A percentile compares a stretch with the other conserved stretches of the same genome.
These are phyloP conservation scores for Parnassius orleans DNA, from an alignment of 2,888 invertebrate species.

Conservation along the genomic window DNA sequence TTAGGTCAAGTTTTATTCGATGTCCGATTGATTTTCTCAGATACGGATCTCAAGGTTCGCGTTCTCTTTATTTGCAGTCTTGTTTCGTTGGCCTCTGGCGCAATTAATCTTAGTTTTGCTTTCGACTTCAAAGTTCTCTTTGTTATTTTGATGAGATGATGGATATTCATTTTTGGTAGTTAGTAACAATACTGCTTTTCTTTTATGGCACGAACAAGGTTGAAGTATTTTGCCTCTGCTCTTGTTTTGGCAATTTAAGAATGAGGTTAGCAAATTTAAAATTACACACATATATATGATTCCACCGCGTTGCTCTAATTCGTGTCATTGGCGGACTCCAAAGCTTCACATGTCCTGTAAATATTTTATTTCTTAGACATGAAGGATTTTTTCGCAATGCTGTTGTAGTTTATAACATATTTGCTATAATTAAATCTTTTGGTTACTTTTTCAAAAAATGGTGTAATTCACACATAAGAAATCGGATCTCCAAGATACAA, in stretches of 20 bases:
- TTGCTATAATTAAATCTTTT: no score
- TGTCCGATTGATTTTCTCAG: slow-evolving; percentile 80
- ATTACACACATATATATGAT: neutral
- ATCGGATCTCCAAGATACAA: no score
- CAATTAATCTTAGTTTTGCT: slow-evolving; percentile 72
- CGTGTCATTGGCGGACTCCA: no score
- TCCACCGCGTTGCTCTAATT: no score
- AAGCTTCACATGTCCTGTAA: no score
- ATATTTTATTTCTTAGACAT: no score
- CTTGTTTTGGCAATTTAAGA: neutral
- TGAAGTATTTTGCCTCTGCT: slow-evolving; percentile 1
- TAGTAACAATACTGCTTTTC: slow-evolving; percentile 55
- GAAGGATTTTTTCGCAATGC: no score
- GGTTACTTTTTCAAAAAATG: no score
- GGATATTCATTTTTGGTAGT: slow-evolving; percentile 67
- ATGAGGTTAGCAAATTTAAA: neutral
- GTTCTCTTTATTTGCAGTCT: slow-evolving; percentile 80
- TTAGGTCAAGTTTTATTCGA: slow-evolving; percentile 76
- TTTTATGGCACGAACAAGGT: slow-evolving; percentile 55
- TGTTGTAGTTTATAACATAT: no score
- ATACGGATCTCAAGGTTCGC: slow-evolving; percentile 76
- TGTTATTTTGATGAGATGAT: slow-evolving; percentile 71
- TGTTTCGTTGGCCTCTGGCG: slow-evolving; percentile 76
- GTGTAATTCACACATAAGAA: no score
- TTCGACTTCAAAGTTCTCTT: slow-evolving; percentile 72